phyloP scores from a whole-genome alignment of 2,113 vertebrate species.

The Tachycineta bicolor region DNA sequence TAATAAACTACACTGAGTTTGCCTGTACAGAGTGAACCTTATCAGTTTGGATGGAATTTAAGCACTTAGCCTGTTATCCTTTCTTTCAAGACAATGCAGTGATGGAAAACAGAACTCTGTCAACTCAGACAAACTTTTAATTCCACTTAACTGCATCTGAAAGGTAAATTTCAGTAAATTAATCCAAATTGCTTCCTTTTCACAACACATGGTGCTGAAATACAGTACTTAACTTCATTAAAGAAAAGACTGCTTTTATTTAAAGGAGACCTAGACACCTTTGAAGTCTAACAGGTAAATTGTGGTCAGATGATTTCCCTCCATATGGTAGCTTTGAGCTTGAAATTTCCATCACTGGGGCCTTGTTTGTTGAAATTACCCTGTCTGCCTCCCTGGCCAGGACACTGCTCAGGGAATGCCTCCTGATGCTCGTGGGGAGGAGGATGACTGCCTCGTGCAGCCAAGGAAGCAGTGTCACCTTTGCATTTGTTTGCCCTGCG shows the following conservation, averaged over 20 bases:
- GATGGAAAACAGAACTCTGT: conserved; percentile 65
- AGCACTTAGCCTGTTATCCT: conserved; percentile 60
- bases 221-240: conserved; percentile 72
- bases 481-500: neutral
- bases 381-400: neutral
- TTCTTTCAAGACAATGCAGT: conserved; percentile 64
- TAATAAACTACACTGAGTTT: conserved; percentile 41
- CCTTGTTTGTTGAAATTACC: conserved; percentile 60
- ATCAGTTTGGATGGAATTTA: conserved; percentile 70
- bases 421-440: neutral
- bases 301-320: conserved; percentile 42
- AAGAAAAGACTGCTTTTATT: conserved; percentile 73
- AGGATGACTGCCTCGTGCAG: neutral
- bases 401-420: neutral
- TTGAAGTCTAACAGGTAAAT: conserved; percentile 67
- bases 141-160: conserved; percentile 67
- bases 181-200: conserved; percentile 72
- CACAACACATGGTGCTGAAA: conserved; percentile 64
- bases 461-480: neutral
- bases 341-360: conserved; percentile 56
- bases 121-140: conserved; percentile 43
- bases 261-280: conserved; percentile 60
- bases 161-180: conserved; percentile 73
- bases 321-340: conserved; percentile 47
- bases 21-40: conserved; percentile 38